Evolutionary conservation across 53 echinoderm and acorn worm genomes (phyloP), one percentile per base, ranked within the genome.

Genomic region (Arbacia lixula): DNA sequence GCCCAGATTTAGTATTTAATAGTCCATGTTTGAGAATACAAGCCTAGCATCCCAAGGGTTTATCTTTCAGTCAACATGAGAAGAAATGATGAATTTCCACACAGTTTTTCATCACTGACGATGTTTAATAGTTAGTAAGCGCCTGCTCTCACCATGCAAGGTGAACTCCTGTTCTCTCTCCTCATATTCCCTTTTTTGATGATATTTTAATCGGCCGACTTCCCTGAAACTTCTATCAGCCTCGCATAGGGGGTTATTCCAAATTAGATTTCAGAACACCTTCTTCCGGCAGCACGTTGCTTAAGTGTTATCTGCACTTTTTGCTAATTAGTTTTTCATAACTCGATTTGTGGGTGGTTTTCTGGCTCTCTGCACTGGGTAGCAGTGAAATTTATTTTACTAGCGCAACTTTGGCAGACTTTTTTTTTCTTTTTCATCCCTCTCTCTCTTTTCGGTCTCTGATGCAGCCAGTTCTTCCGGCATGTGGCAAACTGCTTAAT

Each of bases 281-380:
- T 20, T 60, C 77, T 60, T 77, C 77, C 77, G 56, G 77, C 34
- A 38, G 24, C 57, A 56, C 77, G 34, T 37, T 37, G 26, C 57
- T 25, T 58, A 24, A 56, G 58, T 58, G 77, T 77, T 56, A 57
- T 77, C 77, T 77, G 77, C 77, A 77, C 77, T 77, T 77, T 77
- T 53, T 77, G 77, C 77, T 77, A 77, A 77, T 77, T 77, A 77
- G 77, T 77, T 77, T 77, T 77, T 77, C 77, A 77, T 77, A 77
- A 77, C 77, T 77, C 77, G 58, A 77, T 77, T 77, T 77, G 40
- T 77, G 58, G 58, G 77, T 77, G 77, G 77, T 77, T 77, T 58
- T 77, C 77, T 77, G 58, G 77, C 77, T 77, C 58, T 77, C 58
- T 77, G 77, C 77, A 38, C 77, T 36, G 60, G 19, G 56, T 77